These are phyloP conservation scores for Strongylocentrotus purpuratus DNA, from an alignment of 35 echinoderm and acorn worm genomes.

Conservation along the genomic window DNA sequence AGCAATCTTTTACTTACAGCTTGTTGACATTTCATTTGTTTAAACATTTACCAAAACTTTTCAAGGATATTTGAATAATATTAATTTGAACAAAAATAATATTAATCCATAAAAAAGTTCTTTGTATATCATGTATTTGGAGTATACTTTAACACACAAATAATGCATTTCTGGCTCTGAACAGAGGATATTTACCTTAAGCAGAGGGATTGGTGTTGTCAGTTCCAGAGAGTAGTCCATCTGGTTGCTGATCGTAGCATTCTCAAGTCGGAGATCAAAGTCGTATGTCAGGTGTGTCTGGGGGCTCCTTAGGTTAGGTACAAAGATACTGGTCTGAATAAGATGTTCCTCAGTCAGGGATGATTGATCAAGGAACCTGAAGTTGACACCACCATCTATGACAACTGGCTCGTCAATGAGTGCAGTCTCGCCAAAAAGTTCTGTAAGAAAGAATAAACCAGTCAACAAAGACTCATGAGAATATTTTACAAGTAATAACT, in stretches of 20 bases:
- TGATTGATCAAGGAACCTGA: constrained; percentile 26
- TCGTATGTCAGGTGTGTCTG: constrained; percentile 6
- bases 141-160: neutral
- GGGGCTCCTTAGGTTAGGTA: constrained; percentile 15
- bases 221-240: constrained; percentile 21
- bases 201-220: constrained; percentile 37
- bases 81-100: neutral
- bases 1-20: no score
- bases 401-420: constrained; percentile 34
- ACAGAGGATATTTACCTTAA: neutral
- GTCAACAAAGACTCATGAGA: neutral
- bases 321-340: constrained; percentile 43
- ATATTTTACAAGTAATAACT: no score
- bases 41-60: no score
- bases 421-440: constrained; percentile 40
- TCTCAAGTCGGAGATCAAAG: constrained; percentile 18
- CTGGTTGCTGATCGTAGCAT: neutral
- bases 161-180: neutral
- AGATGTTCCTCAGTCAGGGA: neutral
- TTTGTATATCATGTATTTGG: no score
- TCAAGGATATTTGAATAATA: no score
- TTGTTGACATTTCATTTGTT: no score
- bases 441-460: neutral
- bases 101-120: no score
- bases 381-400: constrained; percentile 31